Evolutionary conservation across 2,888 invertebrate species (phyloP).

Genomic region (Adineta ricciae): DNA sequence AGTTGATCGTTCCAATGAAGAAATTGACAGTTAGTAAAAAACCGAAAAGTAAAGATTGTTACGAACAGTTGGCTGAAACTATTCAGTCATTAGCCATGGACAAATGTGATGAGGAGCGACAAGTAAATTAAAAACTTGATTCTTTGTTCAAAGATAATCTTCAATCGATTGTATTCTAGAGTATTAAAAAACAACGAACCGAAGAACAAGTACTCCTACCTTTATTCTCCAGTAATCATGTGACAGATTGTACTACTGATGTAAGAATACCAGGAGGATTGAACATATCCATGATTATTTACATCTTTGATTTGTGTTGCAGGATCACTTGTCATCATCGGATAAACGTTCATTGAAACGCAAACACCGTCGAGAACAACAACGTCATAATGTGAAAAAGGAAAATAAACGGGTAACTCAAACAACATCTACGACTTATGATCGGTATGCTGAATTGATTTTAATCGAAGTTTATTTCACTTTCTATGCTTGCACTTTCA

Average conservation of each 20-base stretch:
- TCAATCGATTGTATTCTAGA: not conserved
- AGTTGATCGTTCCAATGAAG: not conserved
- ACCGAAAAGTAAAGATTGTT: not conserved
- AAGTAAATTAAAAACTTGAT: not conserved
- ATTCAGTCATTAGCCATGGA: not conserved
- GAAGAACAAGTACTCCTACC: not conserved
- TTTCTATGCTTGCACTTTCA: not conserved
- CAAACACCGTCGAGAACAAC: not conserved
- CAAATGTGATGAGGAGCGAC: not conserved
- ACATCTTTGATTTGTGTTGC: no score
- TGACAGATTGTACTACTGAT: not conserved
- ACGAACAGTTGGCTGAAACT: not conserved
- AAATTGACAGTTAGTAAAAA: not conserved
- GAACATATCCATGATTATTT: not conserved
- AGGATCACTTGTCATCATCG: not conserved
- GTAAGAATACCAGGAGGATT: not conserved
- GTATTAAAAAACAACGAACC: not conserved
- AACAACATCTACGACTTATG: not conserved
- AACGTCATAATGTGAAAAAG: not conserved
- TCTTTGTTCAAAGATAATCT: no score
- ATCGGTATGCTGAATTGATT: not conserved
- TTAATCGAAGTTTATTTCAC: not conserved
- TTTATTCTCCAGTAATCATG: not conserved
- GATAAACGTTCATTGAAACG: not conserved
- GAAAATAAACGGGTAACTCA: slow-evolving; percentile 6